These are phyloP conservation scores for Sphinx pinastri DNA, from an alignment of 2,888 invertebrate species.

Conservation along the genomic window DNA sequence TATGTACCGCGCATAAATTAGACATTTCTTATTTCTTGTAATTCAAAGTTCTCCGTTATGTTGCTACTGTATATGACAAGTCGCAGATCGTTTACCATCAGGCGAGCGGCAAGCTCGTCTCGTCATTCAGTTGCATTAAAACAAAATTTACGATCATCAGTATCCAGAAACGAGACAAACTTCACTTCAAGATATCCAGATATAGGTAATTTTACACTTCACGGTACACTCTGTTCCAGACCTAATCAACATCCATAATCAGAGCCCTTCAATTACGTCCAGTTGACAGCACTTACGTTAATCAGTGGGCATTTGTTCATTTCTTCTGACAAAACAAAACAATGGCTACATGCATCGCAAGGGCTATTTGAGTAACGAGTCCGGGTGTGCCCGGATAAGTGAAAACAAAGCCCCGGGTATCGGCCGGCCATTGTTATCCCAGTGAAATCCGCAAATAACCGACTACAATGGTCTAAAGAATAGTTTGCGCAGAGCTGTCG, in stretches of 20 bases:
- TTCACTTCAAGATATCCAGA: no score
- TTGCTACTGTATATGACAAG: no score
- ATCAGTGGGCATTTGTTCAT: constrained; percentile 30
- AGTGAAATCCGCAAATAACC: constrained; percentile 61
- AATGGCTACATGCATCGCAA: constrained; percentile 35
- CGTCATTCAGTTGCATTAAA: no score
- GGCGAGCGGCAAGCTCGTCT: no score
- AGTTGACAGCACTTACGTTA: constrained; percentile 27
- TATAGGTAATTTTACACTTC: no score
- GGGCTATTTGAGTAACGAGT: constrained; percentile 61
- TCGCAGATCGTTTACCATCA: no score
- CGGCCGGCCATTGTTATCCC: constrained; percentile 64
- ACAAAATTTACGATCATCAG: no score
- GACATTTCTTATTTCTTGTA: no score
- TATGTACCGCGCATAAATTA: no score
- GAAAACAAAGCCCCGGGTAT: constrained; percentile 62
- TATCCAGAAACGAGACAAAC: no score
- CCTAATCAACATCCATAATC: not conserved
- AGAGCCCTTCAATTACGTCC: not conserved
- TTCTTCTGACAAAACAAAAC: constrained; percentile 36
- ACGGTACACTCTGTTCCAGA: no score
- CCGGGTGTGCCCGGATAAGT: constrained; percentile 57
- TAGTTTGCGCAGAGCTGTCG: constrained; percentile 20
- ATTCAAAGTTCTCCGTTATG: no score
- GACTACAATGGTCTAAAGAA: constrained; percentile 39